A percentile compares a stretch with the other conserved stretches of the same genome.
phyloP scores from a whole-genome alignment of 2,888 invertebrate species.

The Lasioglossum vierecki region DNA sequence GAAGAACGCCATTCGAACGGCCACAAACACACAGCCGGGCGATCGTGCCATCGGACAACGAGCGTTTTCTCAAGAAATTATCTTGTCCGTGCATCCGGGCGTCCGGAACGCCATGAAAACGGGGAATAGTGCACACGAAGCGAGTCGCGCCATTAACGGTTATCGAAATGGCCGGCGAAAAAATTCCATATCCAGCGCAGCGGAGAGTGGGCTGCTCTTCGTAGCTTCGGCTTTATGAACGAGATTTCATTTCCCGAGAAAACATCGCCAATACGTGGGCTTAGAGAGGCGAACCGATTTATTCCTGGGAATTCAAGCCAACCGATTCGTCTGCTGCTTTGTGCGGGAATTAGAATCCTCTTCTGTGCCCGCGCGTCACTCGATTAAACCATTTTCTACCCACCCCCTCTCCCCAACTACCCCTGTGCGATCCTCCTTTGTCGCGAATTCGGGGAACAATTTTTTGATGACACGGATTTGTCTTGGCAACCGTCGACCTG shows the following conservation, averaged over 20 bases:
- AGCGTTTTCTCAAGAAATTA: conserved; percentile 26
- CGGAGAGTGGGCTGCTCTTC: conserved; percentile 31
- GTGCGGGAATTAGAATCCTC: conserved; percentile 40
- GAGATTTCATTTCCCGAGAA: conserved; percentile 65
- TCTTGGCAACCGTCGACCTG: background rate
- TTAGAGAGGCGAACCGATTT: conserved; percentile 53
- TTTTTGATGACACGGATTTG: conserved; percentile 27
- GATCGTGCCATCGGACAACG: background rate
- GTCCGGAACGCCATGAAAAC: conserved; percentile 37
- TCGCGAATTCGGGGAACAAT: conserved; percentile 21
- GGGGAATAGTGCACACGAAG: conserved; percentile 26
- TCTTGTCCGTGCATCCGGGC: conserved; percentile 27
- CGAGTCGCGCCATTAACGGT: conserved; percentile 58
- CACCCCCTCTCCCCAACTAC: background rate
- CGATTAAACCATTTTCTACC: conserved; percentile 24
- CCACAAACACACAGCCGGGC: background rate
- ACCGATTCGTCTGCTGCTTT: conserved; percentile 41
- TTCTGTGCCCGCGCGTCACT: conserved; percentile 17
- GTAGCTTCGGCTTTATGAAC: conserved; percentile 59
- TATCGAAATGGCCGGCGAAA: conserved; percentile 61
- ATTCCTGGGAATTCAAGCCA: conserved; percentile 50
- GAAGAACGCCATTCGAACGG: background rate
- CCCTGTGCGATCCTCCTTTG: background rate
- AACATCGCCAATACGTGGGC: conserved; percentile 54
- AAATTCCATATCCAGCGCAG: conserved; percentile 57